Evolutionary conservation across 2,113 vertebrate species (phyloP), one percentile per base, ranked within the genome.

Genomic region (Stegastes partitus): DNA sequence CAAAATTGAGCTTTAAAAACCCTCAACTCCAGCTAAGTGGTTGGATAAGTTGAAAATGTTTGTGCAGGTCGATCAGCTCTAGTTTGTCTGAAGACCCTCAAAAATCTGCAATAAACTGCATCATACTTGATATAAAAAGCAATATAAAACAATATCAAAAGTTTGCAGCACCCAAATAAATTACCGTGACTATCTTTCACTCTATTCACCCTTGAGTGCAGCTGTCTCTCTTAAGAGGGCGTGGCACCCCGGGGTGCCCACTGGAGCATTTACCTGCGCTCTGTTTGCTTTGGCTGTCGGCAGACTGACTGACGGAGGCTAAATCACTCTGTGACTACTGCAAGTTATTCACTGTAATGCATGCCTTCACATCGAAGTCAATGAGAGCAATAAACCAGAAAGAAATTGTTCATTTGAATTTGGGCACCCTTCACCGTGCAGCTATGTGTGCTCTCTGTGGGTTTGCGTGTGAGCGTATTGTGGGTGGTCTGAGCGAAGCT

Each of bases 241-340:
- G 84, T 67, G 84, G 64, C 86, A 67, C 58, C 77, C 72, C 47
- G 28, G 42, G 73, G 85, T 84, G 79, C 65, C 76, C 76, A 79
- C 22, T 83, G 81, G 85, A 81, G 87, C 83, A n/a, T 86, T 90
- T 83, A 74, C 66, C 71, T 77, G 19, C 6, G 1, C 79, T 62
- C n/a, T 89, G 86, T 88, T 88, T 73, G 79, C 75, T 86, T 91
- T 91, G 85, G 87, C 81, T 81, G 82, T 72, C 72, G 50, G 82
- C 78, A 68, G 71, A 72, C 74, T 75, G 84, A 82, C 79, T 81
- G 83, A 83, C 23, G 54, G 62, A 74, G 68, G 70, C 73, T 80
- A 71, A 87, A 87, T 87, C 85, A 25, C 88, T 79, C 1, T 64
- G 61, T 70, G 88, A 84, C 87, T 88, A 74, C 88, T 85, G 87